Base-by-base conservation (phyloP, 2,113 vertebrate species). In the Sebastes schlegelii region DNA sequence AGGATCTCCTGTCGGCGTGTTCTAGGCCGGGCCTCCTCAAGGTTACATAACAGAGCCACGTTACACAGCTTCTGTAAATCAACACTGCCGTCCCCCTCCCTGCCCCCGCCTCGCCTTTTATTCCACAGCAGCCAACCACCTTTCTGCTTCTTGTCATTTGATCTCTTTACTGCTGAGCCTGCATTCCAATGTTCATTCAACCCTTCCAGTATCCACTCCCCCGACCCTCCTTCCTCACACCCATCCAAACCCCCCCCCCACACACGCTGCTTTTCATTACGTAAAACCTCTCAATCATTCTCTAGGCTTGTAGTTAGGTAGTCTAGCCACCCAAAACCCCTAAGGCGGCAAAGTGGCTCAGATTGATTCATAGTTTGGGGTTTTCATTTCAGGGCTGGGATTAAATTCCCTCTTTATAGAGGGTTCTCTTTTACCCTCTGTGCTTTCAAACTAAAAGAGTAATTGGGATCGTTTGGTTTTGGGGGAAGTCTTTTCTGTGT, bases 151-250 rank as follows among this genome's bases (percentile, higher is more conserved):
- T 86, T 84, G 91, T 89, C 79, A 94, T 86, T 84, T 92, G 90
- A 93, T 91, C 89, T 83, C 73, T 84, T 87, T 76, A 82, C 84
- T 90, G 92, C 91, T 93, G 91, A 94, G 87, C 74, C 88, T 85
- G 87, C 93, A 94, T 94, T 94, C 93, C 91, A 90, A 51, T 89
- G 89, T 92, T 92, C 91, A 92, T 92, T 92, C 88, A 93, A 92
- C 90, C 92, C 86, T 58, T 87, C 77, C 70, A 72, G 78, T 65
- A 78, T 85, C 72, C 71, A 12, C 80, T 79, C 82, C 81, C 66
- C 19, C 8, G 1, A 67, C 77, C 62, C 67, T 73, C 57, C 62
- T 6, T 57, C 8, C 61, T 19, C 80, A 11, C 6, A 1, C 52
- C 34, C 26, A 34, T 34, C 72, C 69, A 34, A 46, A 71, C 51